These are phyloP conservation scores for Epirrita christyi DNA, from an alignment of 2,888 invertebrate genomes.

Conservation along the genomic window DNA sequence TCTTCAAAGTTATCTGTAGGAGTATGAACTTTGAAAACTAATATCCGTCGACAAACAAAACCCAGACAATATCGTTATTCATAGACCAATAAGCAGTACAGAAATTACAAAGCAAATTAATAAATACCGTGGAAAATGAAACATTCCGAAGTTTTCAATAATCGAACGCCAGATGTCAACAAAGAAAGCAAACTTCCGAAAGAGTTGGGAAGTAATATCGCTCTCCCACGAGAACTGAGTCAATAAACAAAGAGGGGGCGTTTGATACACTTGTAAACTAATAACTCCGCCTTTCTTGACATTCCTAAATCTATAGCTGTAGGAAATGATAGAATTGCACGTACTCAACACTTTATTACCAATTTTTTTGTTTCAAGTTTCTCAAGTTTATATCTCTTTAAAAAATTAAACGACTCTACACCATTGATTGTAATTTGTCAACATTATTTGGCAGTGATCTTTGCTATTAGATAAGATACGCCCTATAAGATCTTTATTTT, in stretches of 20 bases:
- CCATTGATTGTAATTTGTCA: too few relatives aligned
- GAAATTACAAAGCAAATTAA: constrained; percentile 59
- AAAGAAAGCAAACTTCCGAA: constrained; percentile 81
- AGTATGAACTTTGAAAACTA: not conserved
- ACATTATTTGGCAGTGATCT: too few relatives aligned
- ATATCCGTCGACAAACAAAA: constrained; percentile 1
- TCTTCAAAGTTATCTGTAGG: not conserved
- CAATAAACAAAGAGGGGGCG: constrained; percentile 81
- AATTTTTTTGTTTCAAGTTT: too few relatives aligned
- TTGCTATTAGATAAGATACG: too few relatives aligned
- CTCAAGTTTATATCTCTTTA: too few relatives aligned
- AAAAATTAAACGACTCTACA: too few relatives aligned
- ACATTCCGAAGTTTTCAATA: constrained; percentile 70
- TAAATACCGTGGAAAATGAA: constrained; percentile 56
- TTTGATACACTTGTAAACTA: constrained; percentile 85
- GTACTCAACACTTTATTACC: too few relatives aligned
- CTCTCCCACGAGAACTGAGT: constrained; percentile 64
- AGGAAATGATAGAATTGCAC: not conserved
- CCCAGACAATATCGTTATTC: constrained; percentile 26
- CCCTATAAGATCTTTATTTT: too few relatives aligned
- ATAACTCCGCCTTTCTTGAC: constrained; percentile 69
- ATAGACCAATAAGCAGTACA: constrained; percentile 39
- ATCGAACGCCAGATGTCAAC: constrained; percentile 80
- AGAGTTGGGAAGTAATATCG: constrained; percentile 79
- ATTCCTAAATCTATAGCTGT: constrained; percentile 48